Percentiles rank a stretch among this genome's conserved stretches.
Conservation (phyloP, 2,113 vertebrate species). For the Campylomormyrus numenius region DNA sequence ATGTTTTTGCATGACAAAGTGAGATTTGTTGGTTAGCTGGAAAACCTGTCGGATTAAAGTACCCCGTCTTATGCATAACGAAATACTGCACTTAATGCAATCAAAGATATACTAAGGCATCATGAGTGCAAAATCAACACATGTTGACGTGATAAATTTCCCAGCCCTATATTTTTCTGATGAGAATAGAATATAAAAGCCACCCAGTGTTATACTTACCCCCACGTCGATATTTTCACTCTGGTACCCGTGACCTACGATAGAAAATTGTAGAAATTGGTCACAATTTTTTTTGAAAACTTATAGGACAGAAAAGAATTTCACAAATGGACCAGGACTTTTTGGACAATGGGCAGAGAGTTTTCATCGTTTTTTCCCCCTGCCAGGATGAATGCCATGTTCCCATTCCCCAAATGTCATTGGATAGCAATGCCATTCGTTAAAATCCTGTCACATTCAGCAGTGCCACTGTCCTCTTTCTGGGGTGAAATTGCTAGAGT, state of each 20-base stretch:
- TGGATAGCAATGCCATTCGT: background rate
- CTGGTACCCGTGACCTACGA: background rate
- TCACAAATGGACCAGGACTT: background rate
- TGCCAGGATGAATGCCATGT: too few relatives aligned
- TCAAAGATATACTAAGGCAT: background rate
- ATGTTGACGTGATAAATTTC: background rate
- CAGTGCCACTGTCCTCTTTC: background rate
- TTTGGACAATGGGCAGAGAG: background rate
- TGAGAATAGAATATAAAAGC: background rate
- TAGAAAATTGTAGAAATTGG: background rate
- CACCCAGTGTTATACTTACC: background rate
- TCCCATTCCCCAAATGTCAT: background rate
- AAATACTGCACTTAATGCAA: background rate
- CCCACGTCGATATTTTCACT: background rate
- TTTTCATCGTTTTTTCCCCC: background rate
- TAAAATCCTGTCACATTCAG: background rate
- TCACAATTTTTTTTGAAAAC: background rate
- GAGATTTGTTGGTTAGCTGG: background rate
- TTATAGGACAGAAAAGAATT: background rate
- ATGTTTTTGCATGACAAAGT: background rate
- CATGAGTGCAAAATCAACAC: background rate
- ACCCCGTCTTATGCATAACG: background rate
- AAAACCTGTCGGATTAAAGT: background rate
- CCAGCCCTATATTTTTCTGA: background rate
- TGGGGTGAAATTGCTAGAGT: background rate